Evolutionary conservation across 2,797 vertebrate species (phyloP), one percentile per base, ranked within the genome.

Genomic region (Microhierax caerulescens): DNA sequence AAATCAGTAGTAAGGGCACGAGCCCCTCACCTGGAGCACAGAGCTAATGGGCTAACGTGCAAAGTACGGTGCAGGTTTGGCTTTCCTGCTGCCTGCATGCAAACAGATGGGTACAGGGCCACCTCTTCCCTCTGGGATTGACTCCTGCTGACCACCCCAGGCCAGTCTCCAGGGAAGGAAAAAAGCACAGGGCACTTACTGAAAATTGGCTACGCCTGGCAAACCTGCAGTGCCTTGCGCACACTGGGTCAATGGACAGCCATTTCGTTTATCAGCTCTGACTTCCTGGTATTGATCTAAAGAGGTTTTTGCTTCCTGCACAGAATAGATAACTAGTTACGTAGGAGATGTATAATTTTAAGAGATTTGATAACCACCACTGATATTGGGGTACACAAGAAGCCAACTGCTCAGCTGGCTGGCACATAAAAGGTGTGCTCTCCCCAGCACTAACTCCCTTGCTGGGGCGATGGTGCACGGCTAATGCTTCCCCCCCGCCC

Each of bases 201-300:
- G 27, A 41, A 53, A 70, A 69, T 9, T 50, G 65, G 41, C 34
- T 50, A 5, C 1, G 13, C 25, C 36, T n/a, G 50, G 93, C 63
- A 75, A 56, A 51, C 28, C 45, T 50, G 59, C n/a, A 43, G 30
- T 2, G 56, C 47, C 17, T 15, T 36, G 65, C 74, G 77, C 53
- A 15, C 4, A 2, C 6, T 32, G 64, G 48, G 72, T 53, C 86
- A 81, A 43, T 13, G 68, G 59, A 53, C 48, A 77, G 34, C 20
- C 74, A 48, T 23, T 5, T 3, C 3, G 7, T 34, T 95, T 2
- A 76, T 51, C 88, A 82, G 69, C 39, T 84, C 6, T 2, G 56
- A 30, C 54, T 72, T 93, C 74, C 79, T 25, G 61, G 8, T n/a
- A 83, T 59, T 63, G 85, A 93, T 61, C 79, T 83, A 88, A 60